A percentile compares a stretch with the other conserved stretches of the same genome.
These are phyloP conservation scores for Aplocera efformata DNA, from an alignment of 2,888 invertebrate species.

Conservation along the genomic window DNA sequence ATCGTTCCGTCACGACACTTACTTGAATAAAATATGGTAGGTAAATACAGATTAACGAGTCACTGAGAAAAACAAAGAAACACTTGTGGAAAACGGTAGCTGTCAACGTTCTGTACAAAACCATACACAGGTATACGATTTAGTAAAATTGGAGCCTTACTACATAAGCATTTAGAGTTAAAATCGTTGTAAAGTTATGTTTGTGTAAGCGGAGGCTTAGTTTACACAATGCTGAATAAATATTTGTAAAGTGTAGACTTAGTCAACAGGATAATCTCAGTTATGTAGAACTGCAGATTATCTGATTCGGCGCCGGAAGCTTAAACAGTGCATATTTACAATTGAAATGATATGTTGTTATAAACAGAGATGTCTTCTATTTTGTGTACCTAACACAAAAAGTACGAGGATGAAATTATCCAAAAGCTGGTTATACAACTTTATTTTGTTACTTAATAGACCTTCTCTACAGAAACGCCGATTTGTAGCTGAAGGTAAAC, in stretches of 20 bases:
- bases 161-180: constrained; percentile 6
- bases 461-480: too few relatives aligned
- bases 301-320: constrained; percentile 51
- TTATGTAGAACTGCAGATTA: constrained; percentile 52
- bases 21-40: constrained; percentile 24
- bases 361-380: too few relatives aligned
- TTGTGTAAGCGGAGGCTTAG: constrained; percentile 42
- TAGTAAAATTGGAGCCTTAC: constrained; percentile 25
- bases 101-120: constrained; percentile 35
- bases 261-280: constrained; percentile 56
- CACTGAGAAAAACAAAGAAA: constrained; percentile 56
- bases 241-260: constrained; percentile 53
- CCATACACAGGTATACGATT: neutral
- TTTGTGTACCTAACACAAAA: too few relatives aligned
- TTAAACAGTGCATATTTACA: neutral
- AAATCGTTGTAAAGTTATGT: constrained; percentile 29
- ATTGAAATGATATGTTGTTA: too few relatives aligned
- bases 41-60: constrained; percentile 58
- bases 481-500: too few relatives aligned
- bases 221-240: constrained; percentile 61
- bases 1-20: too few relatives aligned
- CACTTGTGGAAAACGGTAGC: constrained; percentile 59
- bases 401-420: too few relatives aligned
- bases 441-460: too few relatives aligned
- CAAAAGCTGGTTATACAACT: too few relatives aligned